phyloP scores from a whole-genome alignment of 2,797 vertebrate species.

The Notolabrus celidotus region DNA sequence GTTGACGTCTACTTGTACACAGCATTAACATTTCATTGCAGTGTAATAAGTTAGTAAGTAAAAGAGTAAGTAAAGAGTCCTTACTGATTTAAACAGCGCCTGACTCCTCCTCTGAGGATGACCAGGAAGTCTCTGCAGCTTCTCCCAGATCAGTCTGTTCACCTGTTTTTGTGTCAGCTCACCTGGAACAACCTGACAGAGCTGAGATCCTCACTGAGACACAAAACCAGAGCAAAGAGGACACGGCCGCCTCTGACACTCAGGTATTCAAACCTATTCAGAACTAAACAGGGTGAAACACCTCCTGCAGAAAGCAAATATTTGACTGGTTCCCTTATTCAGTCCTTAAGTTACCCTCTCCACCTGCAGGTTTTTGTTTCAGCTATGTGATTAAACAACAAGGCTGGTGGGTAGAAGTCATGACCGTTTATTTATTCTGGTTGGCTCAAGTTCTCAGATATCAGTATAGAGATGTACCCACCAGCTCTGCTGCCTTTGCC shows the following conservation, averaged over 20 bases:
- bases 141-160: constrained; percentile 56
- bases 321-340: constrained; percentile 24
- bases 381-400: background rate
- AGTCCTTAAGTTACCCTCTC: background rate
- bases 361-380: background rate
- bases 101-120: constrained; percentile 71
- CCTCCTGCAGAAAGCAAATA: constrained; percentile 17
- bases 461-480: too few species aligned
- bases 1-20: background rate
- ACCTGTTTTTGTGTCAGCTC: constrained; percentile 36
- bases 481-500: too few species aligned
- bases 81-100: constrained; percentile 29
- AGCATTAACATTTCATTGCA: background rate
- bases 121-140: constrained; percentile 58
- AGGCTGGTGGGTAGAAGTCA: background rate
- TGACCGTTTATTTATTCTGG: background rate
- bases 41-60: background rate
- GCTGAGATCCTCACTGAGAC: constrained; percentile 77
- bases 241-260: constrained; percentile 21
- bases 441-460: too few species aligned
- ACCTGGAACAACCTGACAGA: constrained; percentile 60
- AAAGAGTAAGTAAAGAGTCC: constrained; percentile 9
- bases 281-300: constrained; percentile 11
- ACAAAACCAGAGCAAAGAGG: constrained; percentile 55
- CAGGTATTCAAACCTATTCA: constrained; percentile 47